Percentiles rank a stretch among this genome's conserved stretches.
Conservation (phyloP, 2,113 vertebrate species). For the Sula dactylatra region DNA sequence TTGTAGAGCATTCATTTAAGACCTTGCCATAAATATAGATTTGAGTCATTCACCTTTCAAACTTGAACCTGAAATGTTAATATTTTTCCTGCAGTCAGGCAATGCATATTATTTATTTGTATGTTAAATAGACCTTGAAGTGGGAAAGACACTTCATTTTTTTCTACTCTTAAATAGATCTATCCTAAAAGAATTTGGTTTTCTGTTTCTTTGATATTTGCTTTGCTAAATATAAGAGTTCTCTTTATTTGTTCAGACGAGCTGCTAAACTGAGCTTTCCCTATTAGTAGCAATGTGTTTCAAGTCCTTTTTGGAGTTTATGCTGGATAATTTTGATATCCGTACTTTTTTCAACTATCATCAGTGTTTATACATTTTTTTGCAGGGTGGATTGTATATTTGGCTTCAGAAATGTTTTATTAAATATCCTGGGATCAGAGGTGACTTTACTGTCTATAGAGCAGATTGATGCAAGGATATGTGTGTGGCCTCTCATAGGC, state of each 20-base stretch:
- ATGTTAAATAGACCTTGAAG: not conserved
- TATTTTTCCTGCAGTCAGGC: not conserved
- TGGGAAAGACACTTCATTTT: not conserved
- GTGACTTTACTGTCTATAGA: not conserved
- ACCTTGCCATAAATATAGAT: not conserved
- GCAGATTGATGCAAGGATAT: not conserved
- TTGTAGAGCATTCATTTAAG: not conserved
- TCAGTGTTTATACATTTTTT: constrained; percentile 22
- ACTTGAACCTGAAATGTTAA: not conserved
- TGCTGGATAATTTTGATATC: not conserved
- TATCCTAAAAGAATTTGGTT: not conserved
- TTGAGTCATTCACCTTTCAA: not conserved
- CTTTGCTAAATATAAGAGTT: not conserved
- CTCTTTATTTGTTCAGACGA: not conserved
- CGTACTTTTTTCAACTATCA: not conserved
- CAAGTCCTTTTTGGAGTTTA: not conserved
- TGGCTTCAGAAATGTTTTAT: constrained; percentile 35
- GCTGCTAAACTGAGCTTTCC: not conserved
- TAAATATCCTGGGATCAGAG: constrained; percentile 13
- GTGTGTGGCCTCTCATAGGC: not conserved
- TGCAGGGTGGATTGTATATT: not conserved
- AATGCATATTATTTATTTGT: not conserved
- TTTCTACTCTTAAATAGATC: not conserved
- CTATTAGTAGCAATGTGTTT: not conserved
- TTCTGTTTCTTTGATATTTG: not conserved